Conservation (phyloP, 1,140 invertebrate genomes). For the Euglossa dilemma region DNA sequence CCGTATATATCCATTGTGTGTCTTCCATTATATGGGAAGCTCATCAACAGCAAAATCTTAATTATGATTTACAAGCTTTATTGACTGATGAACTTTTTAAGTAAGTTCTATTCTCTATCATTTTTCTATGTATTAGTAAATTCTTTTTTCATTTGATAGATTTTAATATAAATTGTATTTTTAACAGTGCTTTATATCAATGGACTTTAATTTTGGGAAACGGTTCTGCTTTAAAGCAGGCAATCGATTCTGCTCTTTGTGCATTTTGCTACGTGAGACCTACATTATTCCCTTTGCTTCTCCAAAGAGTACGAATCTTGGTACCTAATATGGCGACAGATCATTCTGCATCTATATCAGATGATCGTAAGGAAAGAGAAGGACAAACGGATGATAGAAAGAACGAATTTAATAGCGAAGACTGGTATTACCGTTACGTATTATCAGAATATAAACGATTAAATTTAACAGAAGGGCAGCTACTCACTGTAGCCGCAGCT, state of each 20-base stretch:
- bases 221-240: conserved; percentile 88
- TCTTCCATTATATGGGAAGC: conserved; percentile 92
- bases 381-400: conserved; percentile 89
- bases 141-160: neutral
- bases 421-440: conserved; percentile 82
- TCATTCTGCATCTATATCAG: conserved; percentile 83
- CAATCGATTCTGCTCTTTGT: conserved; percentile 91
- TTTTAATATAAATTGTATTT: conserved; percentile 45
- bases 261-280: conserved; percentile 92
- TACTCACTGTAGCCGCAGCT: conserved; percentile 89
- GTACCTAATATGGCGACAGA: conserved; percentile 83
- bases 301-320: conserved; percentile 89
- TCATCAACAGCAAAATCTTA: conserved; percentile 84
- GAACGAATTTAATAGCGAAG: conserved; percentile 82
- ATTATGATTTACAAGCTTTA: conserved; percentile 86
- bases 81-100: conserved; percentile 88
- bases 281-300: conserved; percentile 88
- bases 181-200: conserved; percentile 86
- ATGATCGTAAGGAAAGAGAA: conserved; percentile 84
- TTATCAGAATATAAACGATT: conserved; percentile 78
- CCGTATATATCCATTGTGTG: conserved; percentile 87
- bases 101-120: conserved; percentile 62
- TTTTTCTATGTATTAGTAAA: neutral
- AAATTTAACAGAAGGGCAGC: conserved; percentile 85
- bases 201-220: conserved; percentile 88